Evolutionary conservation across 2,797 vertebrate species (phyloP).

Genomic region (Sebastes elongatus): DNA sequence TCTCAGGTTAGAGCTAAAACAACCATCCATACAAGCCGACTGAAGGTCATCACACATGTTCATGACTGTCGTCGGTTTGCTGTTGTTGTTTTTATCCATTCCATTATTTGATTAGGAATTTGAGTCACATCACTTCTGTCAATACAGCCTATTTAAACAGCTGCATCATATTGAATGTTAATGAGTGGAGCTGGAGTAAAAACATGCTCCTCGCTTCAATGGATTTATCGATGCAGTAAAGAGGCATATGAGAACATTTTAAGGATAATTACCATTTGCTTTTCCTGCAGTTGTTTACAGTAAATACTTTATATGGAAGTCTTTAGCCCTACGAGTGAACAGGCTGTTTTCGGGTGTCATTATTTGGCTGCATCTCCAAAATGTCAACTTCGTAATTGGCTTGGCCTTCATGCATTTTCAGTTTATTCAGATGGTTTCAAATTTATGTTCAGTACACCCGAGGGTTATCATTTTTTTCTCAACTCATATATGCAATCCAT

Average conservation of each 20-base stretch:
- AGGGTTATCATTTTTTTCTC: background rate
- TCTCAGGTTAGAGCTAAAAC: background rate
- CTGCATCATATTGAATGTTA: conserved; percentile 32
- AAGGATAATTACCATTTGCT: conserved; percentile 1
- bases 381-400: conserved; percentile 18
- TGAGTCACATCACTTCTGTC: conserved; percentile 38
- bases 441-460: background rate
- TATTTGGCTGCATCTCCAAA: background rate
- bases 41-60: background rate
- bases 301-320: background rate
- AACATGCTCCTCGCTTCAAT: conserved; percentile 13
- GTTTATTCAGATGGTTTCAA: background rate
- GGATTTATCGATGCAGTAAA: conserved; percentile 48
- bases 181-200: conserved; percentile 27
- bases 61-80: background rate
- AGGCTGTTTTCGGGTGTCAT: background rate
- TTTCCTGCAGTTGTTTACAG: conserved; percentile 5
- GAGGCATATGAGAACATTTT: conserved; percentile 19
- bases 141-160: conserved; percentile 26
- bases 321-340: background rate
- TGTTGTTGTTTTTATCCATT: background rate
- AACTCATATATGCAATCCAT: background rate
- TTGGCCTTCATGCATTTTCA: background rate
- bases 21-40: background rate
- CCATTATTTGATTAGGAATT: conserved; percentile 30